Conservation (phyloP, 2,888 invertebrate species). For the Tenthredo notha region DNA sequence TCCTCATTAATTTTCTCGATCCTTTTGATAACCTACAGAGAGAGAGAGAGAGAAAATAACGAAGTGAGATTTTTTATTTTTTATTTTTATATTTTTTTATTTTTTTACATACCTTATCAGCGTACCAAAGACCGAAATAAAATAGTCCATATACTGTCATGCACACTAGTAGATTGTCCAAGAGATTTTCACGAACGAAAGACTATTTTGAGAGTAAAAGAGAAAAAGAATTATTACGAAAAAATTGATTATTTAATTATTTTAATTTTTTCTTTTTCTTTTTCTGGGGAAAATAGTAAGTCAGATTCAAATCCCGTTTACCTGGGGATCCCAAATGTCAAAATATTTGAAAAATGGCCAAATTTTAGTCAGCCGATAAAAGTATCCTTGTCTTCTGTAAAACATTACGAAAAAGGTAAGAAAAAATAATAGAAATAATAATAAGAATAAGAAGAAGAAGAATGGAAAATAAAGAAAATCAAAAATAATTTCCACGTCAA, state of each 20-base stretch:
- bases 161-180: constrained; percentile 72
- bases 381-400: constrained; percentile 63
- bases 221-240: too few species aligned
- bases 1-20: constrained; percentile 70
- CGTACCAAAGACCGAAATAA: constrained; percentile 72
- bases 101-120: constrained; percentile 68
- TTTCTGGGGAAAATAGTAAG: neutral
- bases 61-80: neutral
- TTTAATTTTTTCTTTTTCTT: neutral
- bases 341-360: constrained; percentile 68
- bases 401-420: constrained; percentile 60
- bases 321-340: constrained; percentile 71
- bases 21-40: constrained; percentile 67
- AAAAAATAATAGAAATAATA: too few species aligned
- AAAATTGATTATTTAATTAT: too few species aligned
- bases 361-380: constrained; percentile 63
- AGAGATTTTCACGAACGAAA: constrained; percentile 70
- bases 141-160: constrained; percentile 70
- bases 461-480: neutral
- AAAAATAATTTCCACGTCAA: too few species aligned
- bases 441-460: neutral
- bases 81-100: neutral
- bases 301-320: constrained; percentile 59
- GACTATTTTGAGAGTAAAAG: constrained; percentile 63
- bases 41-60: neutral